These are phyloP conservation scores for Thereva unica DNA, from an alignment of 2,888 invertebrate genomes.

Conservation along the genomic window DNA sequence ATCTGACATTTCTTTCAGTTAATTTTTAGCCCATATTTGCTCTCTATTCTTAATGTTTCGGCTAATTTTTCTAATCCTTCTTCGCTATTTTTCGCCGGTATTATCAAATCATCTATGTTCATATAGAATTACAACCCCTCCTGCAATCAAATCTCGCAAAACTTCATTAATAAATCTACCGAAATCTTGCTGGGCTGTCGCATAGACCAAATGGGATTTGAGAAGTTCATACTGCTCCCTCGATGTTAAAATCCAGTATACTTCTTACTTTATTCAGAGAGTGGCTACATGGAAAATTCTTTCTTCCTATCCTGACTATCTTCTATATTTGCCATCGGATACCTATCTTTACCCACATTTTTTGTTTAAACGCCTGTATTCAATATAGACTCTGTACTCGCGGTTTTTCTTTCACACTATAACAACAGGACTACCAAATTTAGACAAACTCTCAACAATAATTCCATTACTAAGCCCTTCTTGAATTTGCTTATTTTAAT, in stretches of 20 bases:
- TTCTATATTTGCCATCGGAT: conserved; percentile 52
- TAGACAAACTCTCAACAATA: conserved; percentile 46
- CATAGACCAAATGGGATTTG: conserved; percentile 46
- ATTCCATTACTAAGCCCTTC: no score
- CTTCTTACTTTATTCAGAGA: conserved; percentile 17
- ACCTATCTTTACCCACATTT: no score
- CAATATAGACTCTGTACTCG: conserved; percentile 46
- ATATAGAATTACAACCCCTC: not conserved
- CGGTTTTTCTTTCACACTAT: conserved; percentile 42
- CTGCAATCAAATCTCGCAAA: no score
- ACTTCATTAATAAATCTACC: conserved; percentile 7
- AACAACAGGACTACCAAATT: conserved; percentile 44
- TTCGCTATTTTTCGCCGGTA: conserved; percentile 21
- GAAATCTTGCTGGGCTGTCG: conserved; percentile 41
- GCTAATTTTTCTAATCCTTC: not conserved
- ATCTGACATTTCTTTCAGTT: conserved; percentile 6
- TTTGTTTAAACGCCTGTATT: conserved; percentile 51
- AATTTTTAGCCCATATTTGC: not conserved
- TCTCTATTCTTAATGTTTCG: not conserved
- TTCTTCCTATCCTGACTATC: conserved; percentile 45
- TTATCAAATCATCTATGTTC: conserved; percentile 23
- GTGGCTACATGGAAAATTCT: conserved; percentile 16
- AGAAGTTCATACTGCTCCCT: conserved; percentile 47
- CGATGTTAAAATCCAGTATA: conserved; percentile 45
- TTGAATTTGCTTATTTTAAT: no score